Evolutionary conservation across 2,888 invertebrate genomes (phyloP), one percentile per base, ranked within the genome.

Genomic region (Agonopterix arenella): DNA sequence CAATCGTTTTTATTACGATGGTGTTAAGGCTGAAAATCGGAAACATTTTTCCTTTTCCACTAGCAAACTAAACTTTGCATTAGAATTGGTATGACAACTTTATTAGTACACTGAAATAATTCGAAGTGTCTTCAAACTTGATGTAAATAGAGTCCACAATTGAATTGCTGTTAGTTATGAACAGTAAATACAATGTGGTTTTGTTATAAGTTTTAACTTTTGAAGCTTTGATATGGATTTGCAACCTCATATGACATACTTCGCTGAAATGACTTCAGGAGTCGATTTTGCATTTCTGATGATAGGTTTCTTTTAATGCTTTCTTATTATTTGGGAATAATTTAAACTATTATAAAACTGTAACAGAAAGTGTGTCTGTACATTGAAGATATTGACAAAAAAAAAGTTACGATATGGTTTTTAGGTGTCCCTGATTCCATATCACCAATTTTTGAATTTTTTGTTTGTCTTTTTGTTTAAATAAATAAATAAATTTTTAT

Each of bases 21-120:
- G 28, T 28, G 1, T 28, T 28, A 28, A 7, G 28, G 28, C 28
- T 7, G 28, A 28, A 36, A 9, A 2, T 11, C 2, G 1, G 4
- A 28, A 4, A 28, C 1, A 28, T 28, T 28, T 28, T 28, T 28
- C 28, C 28, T 36, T 10, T 11, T 9, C 8, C 10, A 48, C 46
- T 40, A 2, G 64, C 47, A 69, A 53, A 58, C 10, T 43, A 50
- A 64, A 54, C n/a, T 54, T 60, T 55, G 69, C 52, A 52, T 56
- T 53, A 45, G 68, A 74, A 76, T 75, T 76, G 76, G 73, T 68
- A 49, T 53, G 57, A 60, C 70, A 70, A 68, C 62, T 59, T 68
- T 63, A 66, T 59, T 60, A 53, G 52, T 66, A 63, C 70, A 55
- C 59, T 57, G 48, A 47, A 55, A 66, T 60, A 51, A 28, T 47